Conservation (phyloP, 2,888 invertebrate species). For the Zygogramma bicolorata region DNA sequence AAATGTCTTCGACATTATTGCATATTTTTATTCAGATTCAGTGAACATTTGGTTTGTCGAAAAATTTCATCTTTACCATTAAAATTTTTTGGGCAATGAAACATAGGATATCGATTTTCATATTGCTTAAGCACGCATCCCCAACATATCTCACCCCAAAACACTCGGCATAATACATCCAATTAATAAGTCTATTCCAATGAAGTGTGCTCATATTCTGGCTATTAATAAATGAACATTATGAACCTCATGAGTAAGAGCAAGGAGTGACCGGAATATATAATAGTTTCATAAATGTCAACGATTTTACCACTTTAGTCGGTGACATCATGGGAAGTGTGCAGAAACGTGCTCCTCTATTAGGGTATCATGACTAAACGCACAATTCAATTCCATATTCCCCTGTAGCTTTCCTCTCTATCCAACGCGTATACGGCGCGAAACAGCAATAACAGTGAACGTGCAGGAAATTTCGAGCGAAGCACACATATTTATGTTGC, state of each 20-base stretch:
- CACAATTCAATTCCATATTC: neutral
- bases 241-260: slow-evolving; percentile 24
- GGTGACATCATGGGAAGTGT: slow-evolving; percentile 52
- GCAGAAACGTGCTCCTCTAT: slow-evolving; percentile 41
- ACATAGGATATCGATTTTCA: too few species aligned
- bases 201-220: neutral
- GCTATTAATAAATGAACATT: slow-evolving; percentile 15
- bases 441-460: neutral
- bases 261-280: slow-evolving; percentile 30
- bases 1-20: too few species aligned
- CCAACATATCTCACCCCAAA: neutral
- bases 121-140: too few species aligned
- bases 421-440: neutral
- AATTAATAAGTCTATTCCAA: neutral
- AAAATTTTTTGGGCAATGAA: too few species aligned
- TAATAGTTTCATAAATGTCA: slow-evolving; percentile 34
- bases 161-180: neutral
- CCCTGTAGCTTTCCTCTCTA: slow-evolving; percentile 2
- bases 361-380: slow-evolving; percentile 15
- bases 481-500: slow-evolving; percentile 10
- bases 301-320: slow-evolving; percentile 39
- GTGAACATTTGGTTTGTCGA: too few species aligned
- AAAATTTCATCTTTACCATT: too few species aligned
- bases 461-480: neutral
- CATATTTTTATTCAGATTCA: too few species aligned